Evolutionary conservation across 2,888 invertebrate species (phyloP).

Genomic region (Ormyrus rosae): DNA sequence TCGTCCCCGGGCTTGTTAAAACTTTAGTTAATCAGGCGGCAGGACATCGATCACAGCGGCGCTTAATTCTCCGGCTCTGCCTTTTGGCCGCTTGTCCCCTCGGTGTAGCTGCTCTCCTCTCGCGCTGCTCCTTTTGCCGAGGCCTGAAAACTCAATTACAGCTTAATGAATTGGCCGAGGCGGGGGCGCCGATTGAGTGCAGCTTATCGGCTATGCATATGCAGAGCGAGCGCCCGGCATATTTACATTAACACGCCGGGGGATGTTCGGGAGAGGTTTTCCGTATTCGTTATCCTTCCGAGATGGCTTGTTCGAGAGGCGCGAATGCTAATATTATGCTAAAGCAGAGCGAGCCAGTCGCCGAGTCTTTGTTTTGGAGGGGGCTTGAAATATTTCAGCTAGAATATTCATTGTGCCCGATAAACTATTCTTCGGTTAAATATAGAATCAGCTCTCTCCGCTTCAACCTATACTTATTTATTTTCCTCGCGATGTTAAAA

Average conservation of each 20-base stretch:
- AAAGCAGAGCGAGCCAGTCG: background rate
- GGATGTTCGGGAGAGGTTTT: too few relatives aligned
- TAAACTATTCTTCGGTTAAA: background rate
- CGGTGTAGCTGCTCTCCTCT: constrained; percentile 1
- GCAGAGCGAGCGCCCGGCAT: background rate
- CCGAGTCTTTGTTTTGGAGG: too few relatives aligned
- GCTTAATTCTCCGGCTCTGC: constrained; percentile 66
- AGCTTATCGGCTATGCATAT: too few relatives aligned
- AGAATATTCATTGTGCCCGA: too few relatives aligned
- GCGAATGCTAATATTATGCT: too few relatives aligned
- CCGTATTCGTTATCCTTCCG: too few relatives aligned
- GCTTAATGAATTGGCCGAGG: constrained; percentile 73
- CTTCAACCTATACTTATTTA: too few relatives aligned
- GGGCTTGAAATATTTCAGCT: too few relatives aligned
- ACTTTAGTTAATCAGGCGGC: constrained; percentile 73
- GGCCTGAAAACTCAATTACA: constrained; percentile 75
- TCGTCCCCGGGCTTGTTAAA: constrained; percentile 70
- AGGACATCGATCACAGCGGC: constrained; percentile 73
- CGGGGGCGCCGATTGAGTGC: constrained; percentile 6
- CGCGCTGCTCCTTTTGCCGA: background rate
- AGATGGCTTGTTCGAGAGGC: too few relatives aligned
- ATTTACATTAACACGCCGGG: background rate
- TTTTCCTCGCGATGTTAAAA: too few relatives aligned
- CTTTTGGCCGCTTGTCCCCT: background rate
- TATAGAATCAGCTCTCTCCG: too few relatives aligned